Conservation (phyloP, 1,140 invertebrate genomes). For the Pogonus chalceus region DNA sequence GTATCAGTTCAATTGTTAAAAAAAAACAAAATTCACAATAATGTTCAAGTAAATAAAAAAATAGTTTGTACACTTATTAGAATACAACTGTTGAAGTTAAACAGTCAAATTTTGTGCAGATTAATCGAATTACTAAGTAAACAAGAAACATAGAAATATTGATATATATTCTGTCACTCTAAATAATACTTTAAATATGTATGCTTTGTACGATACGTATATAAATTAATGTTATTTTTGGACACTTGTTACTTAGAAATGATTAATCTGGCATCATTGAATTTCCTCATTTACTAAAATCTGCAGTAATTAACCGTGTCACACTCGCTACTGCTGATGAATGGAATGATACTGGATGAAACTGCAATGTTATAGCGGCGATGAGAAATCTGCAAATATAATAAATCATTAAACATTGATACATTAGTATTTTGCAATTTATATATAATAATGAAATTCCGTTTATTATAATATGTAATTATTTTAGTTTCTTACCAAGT, state of each 20-base stretch:
- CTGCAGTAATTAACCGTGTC: background rate
- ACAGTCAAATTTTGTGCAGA: background rate
- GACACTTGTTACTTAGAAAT: background rate
- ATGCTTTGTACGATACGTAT: too few relatives aligned
- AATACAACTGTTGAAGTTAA: background rate
- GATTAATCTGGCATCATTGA: background rate
- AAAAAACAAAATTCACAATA: conserved; percentile 3
- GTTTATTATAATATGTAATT: background rate
- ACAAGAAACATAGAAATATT: too few relatives aligned
- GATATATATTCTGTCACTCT: too few relatives aligned
- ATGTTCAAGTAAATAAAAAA: conserved; percentile 3
- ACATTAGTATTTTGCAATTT: background rate
- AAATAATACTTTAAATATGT: too few relatives aligned
- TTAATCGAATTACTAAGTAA: background rate
- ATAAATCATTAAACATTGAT: background rate
- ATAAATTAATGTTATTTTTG: too few relatives aligned
- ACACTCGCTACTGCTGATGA: conserved; percentile 6
- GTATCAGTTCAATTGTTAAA: conserved; percentile 1
- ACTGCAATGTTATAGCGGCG: background rate
- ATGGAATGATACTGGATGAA: conserved; percentile 6
- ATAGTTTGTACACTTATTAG: background rate
- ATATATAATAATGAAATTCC: background rate
- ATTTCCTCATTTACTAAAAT: background rate
- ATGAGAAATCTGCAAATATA: background rate
- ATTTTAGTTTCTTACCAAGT: conserved; percentile 3